phyloP scores from a whole-genome alignment of 2,113 vertebrate genomes.

The Puffinus mauretanicus region DNA sequence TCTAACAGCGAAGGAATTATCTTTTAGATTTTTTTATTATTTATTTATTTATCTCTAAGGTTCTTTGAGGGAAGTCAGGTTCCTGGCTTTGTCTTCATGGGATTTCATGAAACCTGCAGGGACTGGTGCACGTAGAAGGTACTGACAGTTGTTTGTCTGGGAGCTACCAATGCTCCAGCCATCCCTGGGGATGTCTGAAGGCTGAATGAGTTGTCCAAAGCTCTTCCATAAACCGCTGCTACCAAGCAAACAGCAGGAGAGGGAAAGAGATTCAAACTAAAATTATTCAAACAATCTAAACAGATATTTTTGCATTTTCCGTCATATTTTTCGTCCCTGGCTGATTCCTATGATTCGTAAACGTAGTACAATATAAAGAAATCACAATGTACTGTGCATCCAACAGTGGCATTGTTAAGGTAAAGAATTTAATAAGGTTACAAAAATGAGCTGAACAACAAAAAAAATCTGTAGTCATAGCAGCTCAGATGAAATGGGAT shows the following conservation, averaged over 20 bases:
- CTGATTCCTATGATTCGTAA: neutral
- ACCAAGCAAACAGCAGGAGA: neutral
- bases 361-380: neutral
- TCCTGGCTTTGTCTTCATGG: neutral
- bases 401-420: neutral
- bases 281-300: neutral
- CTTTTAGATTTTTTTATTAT: neutral
- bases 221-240: neutral
- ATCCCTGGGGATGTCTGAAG: neutral
- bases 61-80: neutral
- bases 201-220: neutral
- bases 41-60: neutral
- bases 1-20: conserved; percentile 7
- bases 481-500: neutral
- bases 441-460: neutral
- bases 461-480: neutral
- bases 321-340: neutral
- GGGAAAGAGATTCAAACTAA: neutral
- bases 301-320: neutral
- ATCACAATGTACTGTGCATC: neutral
- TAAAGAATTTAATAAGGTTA: neutral
- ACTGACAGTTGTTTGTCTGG: neutral
- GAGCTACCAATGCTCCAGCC: neutral
- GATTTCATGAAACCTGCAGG: neutral
- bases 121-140: neutral